Conservation (phyloP, 2,797 vertebrate genomes). For the Anguilla pacifica region DNA sequence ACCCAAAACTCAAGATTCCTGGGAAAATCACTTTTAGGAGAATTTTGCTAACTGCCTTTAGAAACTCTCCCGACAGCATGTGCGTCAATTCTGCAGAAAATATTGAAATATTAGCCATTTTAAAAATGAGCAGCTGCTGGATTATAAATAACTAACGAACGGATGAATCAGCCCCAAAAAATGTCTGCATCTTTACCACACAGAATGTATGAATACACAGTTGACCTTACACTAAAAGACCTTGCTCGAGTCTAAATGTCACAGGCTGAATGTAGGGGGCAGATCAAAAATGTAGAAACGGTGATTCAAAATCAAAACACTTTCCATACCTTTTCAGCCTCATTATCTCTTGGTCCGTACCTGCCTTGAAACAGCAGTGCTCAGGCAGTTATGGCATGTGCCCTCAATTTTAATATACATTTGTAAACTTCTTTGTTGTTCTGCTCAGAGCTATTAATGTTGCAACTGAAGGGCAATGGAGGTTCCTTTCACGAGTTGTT, state of each 20-base stretch:
- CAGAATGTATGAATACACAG: background rate
- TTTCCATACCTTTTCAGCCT: background rate
- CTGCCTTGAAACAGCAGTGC: background rate
- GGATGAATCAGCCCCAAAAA: too few relatives aligned
- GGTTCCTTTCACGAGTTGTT: slow-evolving; percentile 6
- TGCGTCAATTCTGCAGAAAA: background rate
- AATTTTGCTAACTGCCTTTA: background rate
- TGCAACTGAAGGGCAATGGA: slow-evolving; percentile 15
- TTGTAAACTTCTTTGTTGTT: slow-evolving; percentile 12
- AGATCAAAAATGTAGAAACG: background rate
- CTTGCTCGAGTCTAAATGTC: background rate
- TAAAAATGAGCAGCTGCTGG: background rate
- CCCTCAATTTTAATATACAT: background rate
- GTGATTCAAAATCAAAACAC: background rate
- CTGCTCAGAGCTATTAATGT: background rate
- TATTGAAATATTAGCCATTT: background rate
- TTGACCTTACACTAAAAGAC: background rate
- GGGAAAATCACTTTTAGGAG: background rate
- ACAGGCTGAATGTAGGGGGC: background rate
- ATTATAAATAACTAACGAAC: background rate
- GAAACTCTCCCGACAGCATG: background rate
- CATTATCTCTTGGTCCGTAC: too few relatives aligned
- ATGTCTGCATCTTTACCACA: background rate
- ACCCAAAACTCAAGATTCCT: background rate
- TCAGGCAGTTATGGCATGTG: background rate